Evolutionary conservation across 1,140 invertebrate genomes (phyloP), one percentile per base, ranked within the genome.

Genomic region (Drosophila saltans): DNA sequence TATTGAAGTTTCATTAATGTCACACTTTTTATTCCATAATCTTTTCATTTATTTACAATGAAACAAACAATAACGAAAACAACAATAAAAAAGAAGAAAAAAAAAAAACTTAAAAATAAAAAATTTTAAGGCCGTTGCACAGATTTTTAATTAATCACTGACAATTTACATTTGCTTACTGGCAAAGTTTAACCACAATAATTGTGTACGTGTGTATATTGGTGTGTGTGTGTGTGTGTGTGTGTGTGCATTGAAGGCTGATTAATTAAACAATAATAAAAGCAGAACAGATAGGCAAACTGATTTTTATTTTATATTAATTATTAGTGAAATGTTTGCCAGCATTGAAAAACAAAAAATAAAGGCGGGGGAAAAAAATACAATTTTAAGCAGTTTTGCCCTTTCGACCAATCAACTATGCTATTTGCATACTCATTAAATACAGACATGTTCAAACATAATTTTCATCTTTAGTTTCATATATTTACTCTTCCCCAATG

Each of bases 221-320:
- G 16, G 0, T 28, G 10, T 41, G 8, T n/a, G n/a, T 45, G 8
- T 55, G 36, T 41, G 10, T 52, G 40, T 67, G 30, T 58, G 64
- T 16, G 33, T 58, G 30, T 39, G 33, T 16, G 43, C 16, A 41
- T 48, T 66, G 62, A 76, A 63, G 55, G 58, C 66, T 82, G 83
- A 86, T 86, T 82, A 88, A 86, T 86, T 79, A 72, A 76, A 86
- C 72, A 88, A 74, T 67, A 82, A 88, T 82, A 65, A 78, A 24
- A 58, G 45, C 62, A 59, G 65, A 81, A 45, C 33, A 45, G 21
- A 52, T 52, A 52, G 40, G 52, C 57, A 57, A 60, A 75, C 71
- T 73, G 83, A 77, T 88, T 86, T 86, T 83, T 57, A 70, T 77
- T 83, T 80, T 88, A 83, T 52, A 52, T 52, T 52, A 52, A 52